Base-by-base conservation (phyloP, 2,888 invertebrate species). In the Polyommatus iphigenia region DNA sequence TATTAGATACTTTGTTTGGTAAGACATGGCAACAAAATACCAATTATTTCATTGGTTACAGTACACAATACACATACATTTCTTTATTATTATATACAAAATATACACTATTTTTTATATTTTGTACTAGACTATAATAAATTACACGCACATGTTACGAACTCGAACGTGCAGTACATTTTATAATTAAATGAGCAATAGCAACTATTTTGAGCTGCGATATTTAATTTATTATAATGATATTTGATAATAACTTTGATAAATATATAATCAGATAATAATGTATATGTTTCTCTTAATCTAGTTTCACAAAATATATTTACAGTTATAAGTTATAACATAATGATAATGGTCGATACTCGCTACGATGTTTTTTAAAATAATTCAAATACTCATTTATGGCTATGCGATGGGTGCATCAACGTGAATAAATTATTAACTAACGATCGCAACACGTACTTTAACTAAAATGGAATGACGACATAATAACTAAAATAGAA, bases 391-490 rank as follows among this genome's bases (percentile, higher is more conserved):
- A 75, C 75, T 75, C 29, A 75, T 24, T 75, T 75, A 75, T 75
- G 75, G 75, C 75, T 50, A 75, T 72, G 46, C 75, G 75, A 75
- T 72, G 15, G 29, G 54, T 75, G 75, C 75, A 54, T 24, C 50
- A 75, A 54, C 75, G 75, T 78, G 75, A 77, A 80, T 78, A 76
- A 73, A 24, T 71, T 78, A 71, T 79, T 76, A 78, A 78, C 79
- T 78, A 73, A 54, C 76, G 72, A 76, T 62, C 54, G 78, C 41
- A 79, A 78, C 76, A 50, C 62, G 50, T 78, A 67, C 76, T 72
- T 73, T 46, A 78, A 78, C 80, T 81, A 85, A 86, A 87, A 89
- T 89, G 91, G 91, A 92, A 92, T 92, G 91, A 88, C 83, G 83
- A 82, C 79, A 82, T 87, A 88, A 82, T 87, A 88, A 87, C 84